A percentile compares a stretch with the other conserved stretches of the same genome.
These are phyloP conservation scores for Neosalanx taihuensis DNA, from an alignment of 2,797 vertebrate species.

Conservation along the genomic window DNA sequence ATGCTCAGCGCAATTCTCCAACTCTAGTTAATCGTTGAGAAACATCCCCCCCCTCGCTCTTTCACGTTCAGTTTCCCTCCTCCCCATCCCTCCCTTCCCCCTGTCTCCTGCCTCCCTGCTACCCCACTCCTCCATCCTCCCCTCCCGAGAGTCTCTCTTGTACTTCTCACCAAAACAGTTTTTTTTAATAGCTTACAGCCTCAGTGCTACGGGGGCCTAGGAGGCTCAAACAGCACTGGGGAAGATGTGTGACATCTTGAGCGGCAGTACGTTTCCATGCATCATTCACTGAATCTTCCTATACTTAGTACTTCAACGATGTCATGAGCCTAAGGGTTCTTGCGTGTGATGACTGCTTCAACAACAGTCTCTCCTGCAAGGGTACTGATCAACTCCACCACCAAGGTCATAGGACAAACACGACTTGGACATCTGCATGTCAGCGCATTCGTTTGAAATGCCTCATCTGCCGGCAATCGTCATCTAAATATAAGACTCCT, in stretches of 20 bases:
- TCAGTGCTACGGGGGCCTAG: conserved; percentile 21
- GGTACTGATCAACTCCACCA: neutral
- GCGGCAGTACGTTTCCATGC: neutral
- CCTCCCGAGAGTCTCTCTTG: conserved; percentile 16
- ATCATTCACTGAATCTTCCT: conserved; percentile 17
- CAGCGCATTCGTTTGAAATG: neutral
- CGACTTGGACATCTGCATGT: neutral
- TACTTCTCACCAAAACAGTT: neutral
- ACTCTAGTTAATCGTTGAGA: neutral
- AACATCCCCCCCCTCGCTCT: conserved; percentile 12
- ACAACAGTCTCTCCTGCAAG: neutral
- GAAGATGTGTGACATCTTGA: neutral
- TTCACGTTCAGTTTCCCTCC: neutral
- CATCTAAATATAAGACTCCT: neutral
- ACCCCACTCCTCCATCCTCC: conserved; percentile 16
- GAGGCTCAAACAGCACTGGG: neutral
- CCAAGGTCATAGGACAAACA: neutral
- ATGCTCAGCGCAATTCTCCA: neutral
- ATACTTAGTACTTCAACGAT: conserved; percentile 21
- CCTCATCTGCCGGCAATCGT: neutral
- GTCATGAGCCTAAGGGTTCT: neutral
- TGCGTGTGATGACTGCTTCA: neutral
- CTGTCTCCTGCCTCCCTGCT: conserved; percentile 1
- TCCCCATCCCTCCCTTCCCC: neutral
- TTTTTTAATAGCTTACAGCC: conserved; percentile 10